Conservation (phyloP, 2,113 vertebrate species). For the Neogobius melanostomus region DNA sequence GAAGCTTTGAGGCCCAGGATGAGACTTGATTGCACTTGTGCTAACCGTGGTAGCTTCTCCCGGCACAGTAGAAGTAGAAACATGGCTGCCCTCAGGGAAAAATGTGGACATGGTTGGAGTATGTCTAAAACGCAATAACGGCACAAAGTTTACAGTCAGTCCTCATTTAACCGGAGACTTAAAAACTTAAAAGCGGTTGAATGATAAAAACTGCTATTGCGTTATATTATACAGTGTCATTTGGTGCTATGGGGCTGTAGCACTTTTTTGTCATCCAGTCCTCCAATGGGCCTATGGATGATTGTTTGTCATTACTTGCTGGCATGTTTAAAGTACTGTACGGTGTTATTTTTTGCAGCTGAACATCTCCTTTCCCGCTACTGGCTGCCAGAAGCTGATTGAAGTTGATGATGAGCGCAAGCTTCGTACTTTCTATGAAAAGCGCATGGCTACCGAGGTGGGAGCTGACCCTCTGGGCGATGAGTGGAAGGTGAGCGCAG, state of each 20-base stretch:
- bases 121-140: not conserved
- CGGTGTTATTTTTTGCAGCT: constrained; percentile 73
- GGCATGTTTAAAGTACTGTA: not conserved
- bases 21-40: constrained; percentile 54
- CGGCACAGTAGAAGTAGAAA: constrained; percentile 34
- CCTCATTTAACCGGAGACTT: too few relatives aligned
- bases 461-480: constrained; percentile 92
- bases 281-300: too few relatives aligned
- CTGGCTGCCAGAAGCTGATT: constrained; percentile 97
- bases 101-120: constrained; percentile 39
- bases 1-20: constrained; percentile 35
- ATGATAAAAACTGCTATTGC: too few relatives aligned
- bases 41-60: not conserved
- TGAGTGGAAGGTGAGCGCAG: constrained; percentile 91
- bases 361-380: constrained; percentile 97
- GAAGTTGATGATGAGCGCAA: constrained; percentile 98
- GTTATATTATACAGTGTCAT: too few relatives aligned
- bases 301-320: too few relatives aligned
- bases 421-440: constrained; percentile 95
- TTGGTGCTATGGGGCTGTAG: too few relatives aligned
- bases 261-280: too few relatives aligned
- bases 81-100: constrained; percentile 61
- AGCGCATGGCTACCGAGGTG: constrained; percentile 96
- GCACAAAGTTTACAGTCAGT: too few relatives aligned
- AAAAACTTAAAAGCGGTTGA: too few relatives aligned